Evolutionary conservation across 2,888 invertebrate genomes (phyloP).

Genomic region (Rhabditophanes sp.): DNA sequence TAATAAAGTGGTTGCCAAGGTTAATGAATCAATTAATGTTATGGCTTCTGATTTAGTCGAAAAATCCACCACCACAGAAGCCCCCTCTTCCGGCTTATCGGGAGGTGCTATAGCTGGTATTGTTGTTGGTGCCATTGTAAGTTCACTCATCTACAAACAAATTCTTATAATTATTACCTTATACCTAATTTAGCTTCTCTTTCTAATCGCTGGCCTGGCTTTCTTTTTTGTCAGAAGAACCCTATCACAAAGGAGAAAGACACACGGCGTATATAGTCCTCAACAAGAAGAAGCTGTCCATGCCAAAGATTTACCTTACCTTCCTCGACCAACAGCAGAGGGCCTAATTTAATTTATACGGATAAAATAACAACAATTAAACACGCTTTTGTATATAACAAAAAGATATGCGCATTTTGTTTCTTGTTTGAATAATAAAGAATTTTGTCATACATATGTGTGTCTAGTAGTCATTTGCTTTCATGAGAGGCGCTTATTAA

Average conservation of each 20-base stretch:
- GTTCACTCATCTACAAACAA: too few species aligned
- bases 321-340: constrained; percentile 36
- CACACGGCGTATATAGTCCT: constrained; percentile 38
- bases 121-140: constrained; percentile 29
- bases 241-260: constrained; percentile 24
- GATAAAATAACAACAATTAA: too few species aligned
- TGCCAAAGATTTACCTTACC: constrained; percentile 35
- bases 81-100: constrained; percentile 10
- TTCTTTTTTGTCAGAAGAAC: constrained; percentile 23
- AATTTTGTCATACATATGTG: too few species aligned
- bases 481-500: too few species aligned
- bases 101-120: constrained; percentile 34
- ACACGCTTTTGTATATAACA: too few species aligned
- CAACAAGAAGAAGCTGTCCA: constrained; percentile 36
- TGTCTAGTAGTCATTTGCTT: too few species aligned
- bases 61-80: constrained; percentile 3
- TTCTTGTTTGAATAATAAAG: too few species aligned
- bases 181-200: constrained; percentile 20
- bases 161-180: too few species aligned
- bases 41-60: too few species aligned
- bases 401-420: too few species aligned
- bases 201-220: constrained; percentile 14
- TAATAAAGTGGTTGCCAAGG: too few species aligned
- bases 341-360: constrained; percentile 19
- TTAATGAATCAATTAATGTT: too few species aligned